Evolutionary conservation across 1,140 invertebrate species (phyloP).

Genomic region (Maconellicoccus hirsutus): DNA sequence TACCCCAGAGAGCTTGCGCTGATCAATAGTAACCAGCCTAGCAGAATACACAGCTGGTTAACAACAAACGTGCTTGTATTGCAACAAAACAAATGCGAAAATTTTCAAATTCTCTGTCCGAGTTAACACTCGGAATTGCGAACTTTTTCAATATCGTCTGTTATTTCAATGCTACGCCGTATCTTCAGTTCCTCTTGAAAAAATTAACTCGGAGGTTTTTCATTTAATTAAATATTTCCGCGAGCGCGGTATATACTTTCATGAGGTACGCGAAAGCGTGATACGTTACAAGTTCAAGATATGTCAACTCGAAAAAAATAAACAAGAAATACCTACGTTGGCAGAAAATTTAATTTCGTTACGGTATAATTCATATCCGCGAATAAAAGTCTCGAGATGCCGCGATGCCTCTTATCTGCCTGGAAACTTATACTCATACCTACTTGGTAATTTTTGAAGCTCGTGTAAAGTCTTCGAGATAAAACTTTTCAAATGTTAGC

Average conservation of each 20-base stretch:
- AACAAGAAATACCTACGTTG: neutral
- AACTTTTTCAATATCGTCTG: constrained; percentile 1
- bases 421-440: no score
- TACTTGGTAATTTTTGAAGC: no score
- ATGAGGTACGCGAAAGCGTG: no score
- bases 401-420: no score
- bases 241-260: no score
- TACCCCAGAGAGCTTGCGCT: constrained; percentile 10
- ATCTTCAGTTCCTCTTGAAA: neutral
- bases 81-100: neutral
- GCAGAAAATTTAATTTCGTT: neutral
- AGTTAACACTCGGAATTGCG: neutral
- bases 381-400: neutral
- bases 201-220: neutral
- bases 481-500: no score
- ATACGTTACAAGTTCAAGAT: neutral
- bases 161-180: no score
- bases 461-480: no score
- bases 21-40: constrained; percentile 11
- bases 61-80: neutral
- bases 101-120: neutral
- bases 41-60: neutral
- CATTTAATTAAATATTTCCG: neutral
- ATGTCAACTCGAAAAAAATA: neutral
- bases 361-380: neutral